Base-by-base conservation (phyloP, 1,140 invertebrate genomes). In the Neuroterus valhalla region DNA sequence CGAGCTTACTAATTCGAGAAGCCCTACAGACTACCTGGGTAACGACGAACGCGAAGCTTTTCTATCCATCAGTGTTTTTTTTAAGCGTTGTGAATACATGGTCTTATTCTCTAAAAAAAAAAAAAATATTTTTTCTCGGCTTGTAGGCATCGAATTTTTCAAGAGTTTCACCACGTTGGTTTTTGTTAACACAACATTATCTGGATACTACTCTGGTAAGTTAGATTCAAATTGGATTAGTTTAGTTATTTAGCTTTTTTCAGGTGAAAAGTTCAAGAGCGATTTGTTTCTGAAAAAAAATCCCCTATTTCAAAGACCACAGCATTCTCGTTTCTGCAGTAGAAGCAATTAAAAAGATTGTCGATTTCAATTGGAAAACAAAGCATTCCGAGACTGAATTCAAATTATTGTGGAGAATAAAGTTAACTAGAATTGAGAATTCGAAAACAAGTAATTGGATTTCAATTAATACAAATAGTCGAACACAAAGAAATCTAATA, bases 1-100 rank as follows among this genome's bases (percentile, higher is more conserved):
- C 80, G 72, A 82, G 84, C 83, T 86, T 86, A 86, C 62, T 66
- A 76, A 44, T 70, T 3, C 19, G 46, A 17, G 80, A 82, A 83
- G 71, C 81, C 81, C 44, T 78, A 79, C 2, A 38, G 21, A 26
- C 31, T 62, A 62, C 23, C 23, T 62, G 23, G 12, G 55, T 62
- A 23, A 62, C 55, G 31, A 62, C 23, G 55, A 31, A 62, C 55
- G 26, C n/a, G 14, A 31, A 62, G 52, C 23, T 62, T 31, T 62
- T 62, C 55, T 62, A 8, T 38, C 31, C 21, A 4, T 62, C 55
- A 62, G 55, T 62, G 31, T 62, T 62, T 62, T 62, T 62, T 62
- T n/a, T n/a, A 62, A 62, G 21, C 55, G 21, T 62, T 31, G 31
- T 23, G 26, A 38, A 23, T n/a, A 62, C n/a, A 31, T 3, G 14